Conservation (phyloP, 2,888 invertebrate species). For the Eurois occulta region DNA sequence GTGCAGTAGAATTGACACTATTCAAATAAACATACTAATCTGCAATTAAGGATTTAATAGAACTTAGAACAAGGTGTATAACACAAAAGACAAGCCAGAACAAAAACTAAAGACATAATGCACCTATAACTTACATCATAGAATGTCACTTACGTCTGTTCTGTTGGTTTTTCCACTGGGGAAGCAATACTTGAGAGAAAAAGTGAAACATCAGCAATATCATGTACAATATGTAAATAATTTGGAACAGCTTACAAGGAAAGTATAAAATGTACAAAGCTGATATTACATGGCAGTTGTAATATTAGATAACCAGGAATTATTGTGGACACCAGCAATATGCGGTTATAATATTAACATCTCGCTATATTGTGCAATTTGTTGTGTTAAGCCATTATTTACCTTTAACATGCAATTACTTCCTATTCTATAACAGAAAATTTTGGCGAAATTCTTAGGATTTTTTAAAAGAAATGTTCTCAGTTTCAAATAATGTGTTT, state of each 20-base stretch:
- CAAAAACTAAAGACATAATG: conserved; percentile 14
- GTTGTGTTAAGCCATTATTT: background rate
- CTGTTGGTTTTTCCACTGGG: conserved; percentile 75
- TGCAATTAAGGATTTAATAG: conserved; percentile 5
- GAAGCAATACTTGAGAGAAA: conserved; percentile 76
- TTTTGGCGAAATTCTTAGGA: background rate
- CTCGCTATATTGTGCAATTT: background rate
- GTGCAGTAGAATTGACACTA: background rate
- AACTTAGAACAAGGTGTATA: background rate
- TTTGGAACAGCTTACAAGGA: background rate
- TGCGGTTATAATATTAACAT: background rate
- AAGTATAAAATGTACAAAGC: background rate
- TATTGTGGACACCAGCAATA: background rate
- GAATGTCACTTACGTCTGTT: conserved; percentile 76
- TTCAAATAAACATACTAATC: background rate
- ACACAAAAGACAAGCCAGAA: conserved; percentile 2
- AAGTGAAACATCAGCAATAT: conserved; percentile 47
- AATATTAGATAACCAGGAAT: background rate
- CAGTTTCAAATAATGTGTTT: background rate
- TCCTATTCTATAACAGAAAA: background rate
- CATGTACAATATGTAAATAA: background rate
- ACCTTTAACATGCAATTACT: background rate
- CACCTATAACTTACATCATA: conserved; percentile 21
- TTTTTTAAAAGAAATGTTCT: background rate
- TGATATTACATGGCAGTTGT: background rate